Evolutionary conservation across 2,888 invertebrate genomes (phyloP).

Genomic region (Beris morrisii): DNA sequence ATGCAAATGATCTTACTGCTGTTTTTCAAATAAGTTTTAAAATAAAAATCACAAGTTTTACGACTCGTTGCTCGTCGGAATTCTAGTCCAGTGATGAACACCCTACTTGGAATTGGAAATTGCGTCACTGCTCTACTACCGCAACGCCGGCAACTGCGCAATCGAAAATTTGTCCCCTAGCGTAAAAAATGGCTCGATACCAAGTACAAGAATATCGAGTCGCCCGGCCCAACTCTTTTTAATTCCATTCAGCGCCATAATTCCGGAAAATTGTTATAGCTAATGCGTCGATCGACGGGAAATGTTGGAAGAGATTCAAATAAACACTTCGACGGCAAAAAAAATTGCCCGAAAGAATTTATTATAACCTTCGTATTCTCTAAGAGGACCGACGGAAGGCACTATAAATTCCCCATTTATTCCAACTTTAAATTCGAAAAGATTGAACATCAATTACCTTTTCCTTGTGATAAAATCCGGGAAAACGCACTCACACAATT

Average conservation of each 20-base stretch:
- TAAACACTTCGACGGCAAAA: slow-evolving; percentile 1
- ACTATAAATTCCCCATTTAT: not conserved
- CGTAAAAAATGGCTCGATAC: slow-evolving; percentile 20
- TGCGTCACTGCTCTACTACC: slow-evolving; percentile 27
- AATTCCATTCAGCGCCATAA: slow-evolving; percentile 4
- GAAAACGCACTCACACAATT: not conserved
- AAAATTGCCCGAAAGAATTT: not conserved
- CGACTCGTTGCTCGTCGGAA: no score
- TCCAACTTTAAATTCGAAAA: not conserved
- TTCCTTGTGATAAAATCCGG: not conserved
- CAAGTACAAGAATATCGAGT: not conserved
- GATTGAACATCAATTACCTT: no score
- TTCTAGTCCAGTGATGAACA: no score
- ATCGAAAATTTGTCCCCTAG: slow-evolving; percentile 13
- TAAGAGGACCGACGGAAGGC: slow-evolving; percentile 6
- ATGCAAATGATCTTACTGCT: no score
- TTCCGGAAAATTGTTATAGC: not conserved
- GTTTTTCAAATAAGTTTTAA: no score
- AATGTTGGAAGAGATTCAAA: not conserved
- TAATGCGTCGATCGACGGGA: no score
- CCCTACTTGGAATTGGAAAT: slow-evolving; percentile 2
- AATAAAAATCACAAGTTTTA: no score
- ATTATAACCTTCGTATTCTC: slow-evolving; percentile 6
- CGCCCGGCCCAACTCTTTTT: not conserved
- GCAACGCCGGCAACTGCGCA: slow-evolving; percentile 26